A percentile compares a stretch with the other conserved stretches of the same genome.
phyloP scores from a whole-genome alignment of 2,113 vertebrate species.

The Climacteris rufus region DNA sequence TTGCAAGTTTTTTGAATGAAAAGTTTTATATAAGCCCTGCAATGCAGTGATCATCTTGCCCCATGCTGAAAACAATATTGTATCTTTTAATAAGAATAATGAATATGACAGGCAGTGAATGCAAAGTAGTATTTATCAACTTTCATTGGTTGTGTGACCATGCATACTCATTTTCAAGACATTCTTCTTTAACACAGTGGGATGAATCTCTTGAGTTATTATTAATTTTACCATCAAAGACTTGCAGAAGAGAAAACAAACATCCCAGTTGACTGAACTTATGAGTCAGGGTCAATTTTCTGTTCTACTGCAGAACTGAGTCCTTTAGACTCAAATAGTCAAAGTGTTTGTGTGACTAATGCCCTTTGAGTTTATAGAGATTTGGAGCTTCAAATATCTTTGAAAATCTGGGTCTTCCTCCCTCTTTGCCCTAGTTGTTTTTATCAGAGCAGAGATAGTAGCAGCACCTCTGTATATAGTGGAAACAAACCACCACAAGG shows the following conservation, averaged over 20 bases:
- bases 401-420: neutral
- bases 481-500: neutral
- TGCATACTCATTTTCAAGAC: neutral
- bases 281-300: neutral
- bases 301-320: neutral
- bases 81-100: neutral
- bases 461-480: accelerated
- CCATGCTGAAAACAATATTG: neutral
- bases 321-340: neutral
- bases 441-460: neutral
- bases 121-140: slow-evolving; percentile 1
- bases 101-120: neutral
- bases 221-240: neutral
- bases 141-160: neutral
- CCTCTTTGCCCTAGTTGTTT: neutral
- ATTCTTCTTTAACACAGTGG: neutral
- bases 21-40: neutral
- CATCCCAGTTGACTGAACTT: neutral
- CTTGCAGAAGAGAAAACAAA: neutral
- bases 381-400: neutral
- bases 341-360: neutral
- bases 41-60: neutral
- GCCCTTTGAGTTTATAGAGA: neutral
- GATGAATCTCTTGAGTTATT: neutral
- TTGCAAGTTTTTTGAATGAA: neutral